Base-by-base conservation (phyloP, 2,797 vertebrate species). In the Eptatretus atami region DNA sequence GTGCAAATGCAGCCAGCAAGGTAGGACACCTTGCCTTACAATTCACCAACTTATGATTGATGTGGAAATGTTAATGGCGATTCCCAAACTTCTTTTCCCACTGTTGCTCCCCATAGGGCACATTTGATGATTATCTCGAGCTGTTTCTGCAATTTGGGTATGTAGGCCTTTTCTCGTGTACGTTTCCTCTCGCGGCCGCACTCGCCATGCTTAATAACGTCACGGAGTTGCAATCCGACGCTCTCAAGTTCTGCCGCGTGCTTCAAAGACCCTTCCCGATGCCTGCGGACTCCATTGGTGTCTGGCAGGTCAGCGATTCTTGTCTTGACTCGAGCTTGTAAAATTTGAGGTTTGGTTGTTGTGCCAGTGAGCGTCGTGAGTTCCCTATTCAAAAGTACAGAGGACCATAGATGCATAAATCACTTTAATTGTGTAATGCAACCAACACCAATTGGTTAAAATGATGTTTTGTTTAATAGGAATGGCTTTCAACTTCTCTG, bases 101-200 rank as follows among this genome's bases (percentile, higher is more conserved):
- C 12, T 25, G 10, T 25, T 25, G 57, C 57, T 3, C 57, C 57
- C 11, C 57, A n/a, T 71, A 98, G 92, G 90, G 86, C 1, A 96
- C 90, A 5, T 98, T 98, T 70, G 92, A 96, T 67, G 92, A 98
- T 73, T 98, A 94, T 73, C 73, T 98, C 74, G 92, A 98, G 70
- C 70, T 86, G 19, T 94, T 98, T 71, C 76, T 95, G 66, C 80
- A 92, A 53, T 95, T 94, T 63, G 92, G 92, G 15, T 98, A 95
- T 1, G 86, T 98, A 75, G 94, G 87, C 68, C 80, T 98, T 65
- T 98, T 98, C 75, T 98, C 92, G 2, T 95, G 84, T 53, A 85
- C 93, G 63, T 98, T 87, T 69, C 92, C 92, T 1, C 71, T 95
- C 70, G 87, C 92, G 54, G 90, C 92, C 14, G 75, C 88, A 67